Base-by-base conservation (phyloP, 2,888 invertebrate genomes). In the Trichogramma dendrolimi region DNA sequence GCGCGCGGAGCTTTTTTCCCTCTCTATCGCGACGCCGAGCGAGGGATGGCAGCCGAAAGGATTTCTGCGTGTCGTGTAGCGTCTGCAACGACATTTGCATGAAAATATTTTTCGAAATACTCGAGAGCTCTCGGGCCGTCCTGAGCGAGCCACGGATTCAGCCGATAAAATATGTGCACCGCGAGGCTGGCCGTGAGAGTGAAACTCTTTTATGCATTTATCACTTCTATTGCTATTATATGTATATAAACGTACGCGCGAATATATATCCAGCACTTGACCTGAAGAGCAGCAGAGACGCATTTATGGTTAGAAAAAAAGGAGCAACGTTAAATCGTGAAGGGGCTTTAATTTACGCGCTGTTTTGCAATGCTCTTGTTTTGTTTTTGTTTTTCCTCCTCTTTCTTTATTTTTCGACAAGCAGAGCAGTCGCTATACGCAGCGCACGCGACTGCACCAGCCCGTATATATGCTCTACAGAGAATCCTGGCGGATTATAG, bases 31-130 rank as follows among this genome's bases (percentile, higher is more conserved):
- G 59, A 41, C n/a, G 49, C n/a, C 2, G 49, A 51, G 39, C 27
- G 39, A 51, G 38, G 6, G 39, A 39, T 27, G 49, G 49, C 1
- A 14, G 7, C n/a, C 48, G 46, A 11, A 53, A 50, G 55, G 55
- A 56, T 56, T 59, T 60, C 59, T 62, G 55, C 60, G 44, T 11
- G 38, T 52, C 48, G 41, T 43, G 58, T 11, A 50, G 43, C 57
- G 57, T 55, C 61, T 59, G 27, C 27, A 27, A 27, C 60, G 58
- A 60, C 42, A 61, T 65, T 62, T 62, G 58, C 58, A 65, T 62
- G 56, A 55, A 62, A 65, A 65, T 65, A 65, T 65, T 65, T 65
- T 65, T 53, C 56, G 47, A 61, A 62, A 61, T 50, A 27, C 27
- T 27, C 27, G 27, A 27, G 27, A 2, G 27, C 27, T 27, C 27